Percentiles rank a stretch among this genome's conserved stretches.
These are phyloP conservation scores for Pantala flavescens DNA, from an alignment of 1,140 invertebrate genomes.

Conservation along the genomic window DNA sequence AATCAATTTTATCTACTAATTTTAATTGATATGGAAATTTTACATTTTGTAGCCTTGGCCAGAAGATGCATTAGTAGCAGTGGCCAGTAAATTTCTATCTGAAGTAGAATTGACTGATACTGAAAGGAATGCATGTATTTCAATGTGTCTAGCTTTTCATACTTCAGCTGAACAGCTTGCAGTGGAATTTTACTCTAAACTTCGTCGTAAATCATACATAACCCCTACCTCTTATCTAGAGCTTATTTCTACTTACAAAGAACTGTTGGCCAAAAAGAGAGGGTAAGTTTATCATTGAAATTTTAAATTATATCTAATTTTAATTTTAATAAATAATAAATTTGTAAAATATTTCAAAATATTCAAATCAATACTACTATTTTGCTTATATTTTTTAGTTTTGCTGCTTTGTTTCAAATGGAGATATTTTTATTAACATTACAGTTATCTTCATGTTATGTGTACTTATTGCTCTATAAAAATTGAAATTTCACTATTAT, in stretches of 20 bases:
- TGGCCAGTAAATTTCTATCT: constrained; percentile 77
- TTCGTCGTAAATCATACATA: constrained; percentile 75
- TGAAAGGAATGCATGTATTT: constrained; percentile 59
- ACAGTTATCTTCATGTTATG: too few relatives aligned
- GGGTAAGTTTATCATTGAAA: constrained; percentile 39
- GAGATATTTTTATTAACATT: too few relatives aligned
- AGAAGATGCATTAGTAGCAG: constrained; percentile 80
- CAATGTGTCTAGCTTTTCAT: constrained; percentile 87
- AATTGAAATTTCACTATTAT: too few relatives aligned
- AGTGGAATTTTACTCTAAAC: constrained; percentile 54
- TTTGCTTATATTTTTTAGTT: too few relatives aligned
- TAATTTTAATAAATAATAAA: background rate
- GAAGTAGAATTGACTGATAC: constrained; percentile 69
- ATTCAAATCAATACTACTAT: too few relatives aligned
- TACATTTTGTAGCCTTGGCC: constrained; percentile 81
- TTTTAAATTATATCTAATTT: too few relatives aligned
- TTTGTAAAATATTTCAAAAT: too few relatives aligned
- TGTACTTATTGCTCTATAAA: too few relatives aligned
- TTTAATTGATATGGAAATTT: too few relatives aligned
- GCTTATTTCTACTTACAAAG: constrained; percentile 82
- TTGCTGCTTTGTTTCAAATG: too few relatives aligned
- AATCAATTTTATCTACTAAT: too few relatives aligned
- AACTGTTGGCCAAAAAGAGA: constrained; percentile 65
- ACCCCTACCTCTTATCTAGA: constrained; percentile 92
- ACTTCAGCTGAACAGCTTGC: constrained; percentile 70